Evolutionary conservation across 2,113 vertebrate genomes (phyloP), one percentile per base, ranked within the genome.

Genomic region (Pituophis catenifer): DNA sequence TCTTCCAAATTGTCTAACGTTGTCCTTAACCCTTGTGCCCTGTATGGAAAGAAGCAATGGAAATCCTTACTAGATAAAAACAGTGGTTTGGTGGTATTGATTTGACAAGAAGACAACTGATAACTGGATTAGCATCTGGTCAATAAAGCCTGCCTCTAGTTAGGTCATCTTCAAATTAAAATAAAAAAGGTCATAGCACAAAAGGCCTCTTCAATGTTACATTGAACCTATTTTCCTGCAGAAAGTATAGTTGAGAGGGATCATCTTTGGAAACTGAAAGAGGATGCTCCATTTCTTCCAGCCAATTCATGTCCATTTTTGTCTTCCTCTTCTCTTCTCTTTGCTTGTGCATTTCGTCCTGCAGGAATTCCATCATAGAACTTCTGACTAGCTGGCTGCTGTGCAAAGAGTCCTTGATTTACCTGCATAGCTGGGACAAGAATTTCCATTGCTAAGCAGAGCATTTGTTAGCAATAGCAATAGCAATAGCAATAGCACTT

Each of bases 11-110:
- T 1, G 54, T 55, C 13, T 44, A 54, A 53, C 65, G 23, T 93
- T 23, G 12, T 81, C n/a, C 29, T 81, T 93, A 26, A 90, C n/a
- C 33, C 8, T 87, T 90, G 44, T 85, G 7, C 15, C 38, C 1
- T 58, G n/a, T 15, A 86, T 87, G 52, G 53, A 24, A n/a, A 86
- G 55, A 93, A 52, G 23, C 90, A 93, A 86, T 90, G 89, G 29
- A 93, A 93, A 93, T 93, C 89, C 44, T 90, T 93, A 90, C 38
- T 52, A 93, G 89, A 90, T 93, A 75, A 85, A 62, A 90, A 62
- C n/a, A 87, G 48, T 65, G 75, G 24, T 52, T 23, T 90, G 48
- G 48, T 65, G 15, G 33, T 65, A 93, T 93, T 93, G 92, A 93
- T 90, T 90, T 21, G 62, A n/a, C 75, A 65, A 15, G 52, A 90